A percentile compares a stretch with the other conserved stretches of the same genome.
Evolutionary conservation across 2,113 vertebrate genomes (phyloP).

Genomic region (Mustelus asterias): DNA sequence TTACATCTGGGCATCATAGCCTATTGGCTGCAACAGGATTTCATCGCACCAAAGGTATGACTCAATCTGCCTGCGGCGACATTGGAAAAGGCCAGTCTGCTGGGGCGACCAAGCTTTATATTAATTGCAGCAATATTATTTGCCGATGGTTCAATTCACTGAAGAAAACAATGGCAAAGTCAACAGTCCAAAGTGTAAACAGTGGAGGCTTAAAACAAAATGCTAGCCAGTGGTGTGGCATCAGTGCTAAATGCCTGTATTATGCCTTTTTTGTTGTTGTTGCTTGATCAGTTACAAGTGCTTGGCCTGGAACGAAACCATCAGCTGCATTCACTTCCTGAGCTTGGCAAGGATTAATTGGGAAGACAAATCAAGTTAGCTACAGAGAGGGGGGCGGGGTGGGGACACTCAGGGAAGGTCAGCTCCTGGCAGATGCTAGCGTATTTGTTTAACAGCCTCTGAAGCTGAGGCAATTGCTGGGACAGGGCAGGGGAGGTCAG

Average conservation of each 20-base stretch:
- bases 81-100: not conserved
- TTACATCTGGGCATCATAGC: not conserved
- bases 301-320: constrained; percentile 7
- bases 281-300: not conserved
- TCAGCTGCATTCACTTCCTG: constrained; percentile 20
- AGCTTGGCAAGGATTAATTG: constrained; percentile 33
- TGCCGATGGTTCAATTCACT: not conserved
- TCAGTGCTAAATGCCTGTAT: not conserved
- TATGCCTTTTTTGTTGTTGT: not conserved
- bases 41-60: not conserved
- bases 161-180: not conserved
- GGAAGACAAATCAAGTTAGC: constrained; percentile 36
- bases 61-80: not conserved
- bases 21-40: not conserved
- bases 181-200: not conserved
- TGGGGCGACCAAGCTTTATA: not conserved
- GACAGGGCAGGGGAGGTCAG: constrained; percentile 36
- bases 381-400: not conserved
- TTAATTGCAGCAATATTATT: not conserved
- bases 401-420: constrained; percentile 29
- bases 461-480: constrained; percentile 31
- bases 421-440: constrained; percentile 36
- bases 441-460: constrained; percentile 37
- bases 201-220: not conserved
- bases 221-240: not conserved